A percentile compares a stretch with the other conserved stretches of the same genome.
Conservation (phyloP, 2,888 invertebrate species). For the Erebia aethiops region DNA sequence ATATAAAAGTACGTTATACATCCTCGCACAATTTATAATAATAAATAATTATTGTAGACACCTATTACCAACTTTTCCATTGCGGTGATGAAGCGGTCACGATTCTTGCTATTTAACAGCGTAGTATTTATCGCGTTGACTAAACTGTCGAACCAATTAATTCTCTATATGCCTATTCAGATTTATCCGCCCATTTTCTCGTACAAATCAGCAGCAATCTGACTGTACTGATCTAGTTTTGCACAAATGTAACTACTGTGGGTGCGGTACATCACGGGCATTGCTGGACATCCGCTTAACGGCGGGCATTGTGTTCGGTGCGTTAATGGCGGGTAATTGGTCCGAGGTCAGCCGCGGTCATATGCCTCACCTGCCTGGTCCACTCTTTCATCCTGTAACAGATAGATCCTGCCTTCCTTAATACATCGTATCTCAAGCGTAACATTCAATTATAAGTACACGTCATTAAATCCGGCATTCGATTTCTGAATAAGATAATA, state of each 20-base stretch:
- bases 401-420: constrained; percentile 45
- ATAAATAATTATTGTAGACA: no score
- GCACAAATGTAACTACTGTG: constrained; percentile 70
- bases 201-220: constrained; percentile 6
- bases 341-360: constrained; percentile 61
- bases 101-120: no score
- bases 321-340: constrained; percentile 77
- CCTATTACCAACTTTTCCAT: no score
- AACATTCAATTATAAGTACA: constrained; percentile 63
- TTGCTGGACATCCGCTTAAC: constrained; percentile 73
- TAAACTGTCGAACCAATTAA: constrained; percentile 6
- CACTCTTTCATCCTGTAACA: constrained; percentile 46
- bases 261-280: constrained; percentile 45
- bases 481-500: constrained; percentile 48
- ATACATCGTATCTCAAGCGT: constrained; percentile 49
- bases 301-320: constrained; percentile 67
- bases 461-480: constrained; percentile 57
- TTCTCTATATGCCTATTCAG: background rate
- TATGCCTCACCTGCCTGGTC: constrained; percentile 53
- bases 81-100: no score
- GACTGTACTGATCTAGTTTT: constrained; percentile 8
- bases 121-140: no score
- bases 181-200: background rate
- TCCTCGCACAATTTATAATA: no score
- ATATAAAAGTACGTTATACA: no score